Base-by-base conservation (phyloP, 2,113 vertebrate species). In the Microtus montanus region DNA sequence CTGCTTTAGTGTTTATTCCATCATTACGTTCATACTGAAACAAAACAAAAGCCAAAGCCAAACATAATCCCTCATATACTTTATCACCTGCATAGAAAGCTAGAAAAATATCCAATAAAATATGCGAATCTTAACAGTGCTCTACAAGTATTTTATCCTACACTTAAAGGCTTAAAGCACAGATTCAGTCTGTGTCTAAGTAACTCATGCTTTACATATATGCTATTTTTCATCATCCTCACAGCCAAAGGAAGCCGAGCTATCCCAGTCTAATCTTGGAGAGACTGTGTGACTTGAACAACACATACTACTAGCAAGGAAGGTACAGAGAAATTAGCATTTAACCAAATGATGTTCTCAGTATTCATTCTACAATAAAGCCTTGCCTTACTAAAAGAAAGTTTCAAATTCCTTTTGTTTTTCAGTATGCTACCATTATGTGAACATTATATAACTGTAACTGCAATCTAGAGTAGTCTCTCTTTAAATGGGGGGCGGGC, bases 81-180 rank as follows among this genome's bases (percentile, higher is more conserved):
- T 95, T 71, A 83, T 61, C 79, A 91, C 5, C 41, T 49, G 93
- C 92, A 91, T 58, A 92, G 89, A 96, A 91, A 78, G 88, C 41
- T 54, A 95, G 33, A 84, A 5, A 38, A 89, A 79, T 94, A 93
- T 94, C 47, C 13, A 95, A 89, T 94, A 78, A 96, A 93, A 83
- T 91, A 96, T 92, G 77, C 73, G 14, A 96, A 90, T 93, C n/a
- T 73, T 17, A 1, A 35, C 91, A 41, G 66, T 2, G 61, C 13
- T 85, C n/a, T 19, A 91, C 35, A 75, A 19, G 77, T 66, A 93
- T 52, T 87, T 90, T 85, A 70, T 92, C 58, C n/a, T 74, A 35
- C 7, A 86, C 4, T 54, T 47, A 26, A 94, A 73, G 64, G 20
- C 2, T 70, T 70, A 74, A 11, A 90, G 58, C 19, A 5, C 63